Base-by-base conservation (phyloP, 2,888 invertebrate species). In the Cordilura impudica region DNA sequence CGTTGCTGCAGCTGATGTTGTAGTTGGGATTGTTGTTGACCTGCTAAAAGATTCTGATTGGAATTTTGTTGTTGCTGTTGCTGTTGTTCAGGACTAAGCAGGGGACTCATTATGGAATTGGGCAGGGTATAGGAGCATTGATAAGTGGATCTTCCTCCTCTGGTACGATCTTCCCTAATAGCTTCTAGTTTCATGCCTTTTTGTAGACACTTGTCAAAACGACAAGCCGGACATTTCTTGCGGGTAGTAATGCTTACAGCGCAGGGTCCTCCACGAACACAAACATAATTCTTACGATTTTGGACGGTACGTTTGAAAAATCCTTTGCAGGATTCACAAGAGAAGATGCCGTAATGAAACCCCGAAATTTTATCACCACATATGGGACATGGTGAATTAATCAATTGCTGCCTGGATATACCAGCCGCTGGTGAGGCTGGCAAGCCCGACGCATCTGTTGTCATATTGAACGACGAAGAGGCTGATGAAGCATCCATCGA, bases 291-390 rank as follows among this genome's bases (percentile, higher is more conserved):
- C 91, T 98, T 98, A 83, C 98, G 94, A 89, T 98, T 98, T 91
- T 98, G 98, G n/a, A 98, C 98, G 18, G 98, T 98, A 78, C 98
- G 92, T 90, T 98, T 98, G 91, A 98, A 98, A 91, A 98, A 98
- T 2, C 98, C 98, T 90, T 98, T 98, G 90, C 98, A 98, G 18
- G 97, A 97, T 89, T 98, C 98, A 91, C 98, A 98, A 10, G 97
- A 98, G 91, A 98, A 98, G 85, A 98, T 98, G 10, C 98, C 98
- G 90, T 98, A 98, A 90, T 98, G 98, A 91, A 98, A 98, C 26
- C 98, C 97, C 84, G 97, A 97, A 88, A 97, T 97, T 89, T 97
- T 96, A 90, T 98, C 98, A 2, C 97, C 97, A 89, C 98, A 98
- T 70, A 98, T 97, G 12, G 98, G 97, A 87, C 98, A 98, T 0